Percentiles rank a stretch among this genome's conserved stretches.
These are phyloP conservation scores for Atherinomorus stipes DNA, from an alignment of 2,113 vertebrate genomes.

Conservation along the genomic window DNA sequence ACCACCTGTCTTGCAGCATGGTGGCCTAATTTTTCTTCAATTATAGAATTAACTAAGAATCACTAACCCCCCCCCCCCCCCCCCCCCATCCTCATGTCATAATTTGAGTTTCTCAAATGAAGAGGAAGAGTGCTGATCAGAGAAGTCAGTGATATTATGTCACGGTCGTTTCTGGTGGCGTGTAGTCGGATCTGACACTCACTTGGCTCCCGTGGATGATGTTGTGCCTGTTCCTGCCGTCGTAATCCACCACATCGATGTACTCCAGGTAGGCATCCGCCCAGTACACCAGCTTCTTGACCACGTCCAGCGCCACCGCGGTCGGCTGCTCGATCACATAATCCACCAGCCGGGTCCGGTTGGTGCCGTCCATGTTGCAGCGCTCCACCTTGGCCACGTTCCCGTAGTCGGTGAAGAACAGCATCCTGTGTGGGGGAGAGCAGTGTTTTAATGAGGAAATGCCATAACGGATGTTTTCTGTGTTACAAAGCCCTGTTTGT, in stretches of 20 bases:
- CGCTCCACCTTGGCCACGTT: slow-evolving; percentile 93
- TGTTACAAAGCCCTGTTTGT: no score
- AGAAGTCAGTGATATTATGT: slow-evolving; percentile 9
- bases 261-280: slow-evolving; percentile 94
- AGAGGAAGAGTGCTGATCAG: slow-evolving; percentile 19
- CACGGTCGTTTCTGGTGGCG: slow-evolving; percentile 15
- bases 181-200: slow-evolving; percentile 70
- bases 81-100: slow-evolving; percentile 27
- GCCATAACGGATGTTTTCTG: no score
- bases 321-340: slow-evolving; percentile 92
- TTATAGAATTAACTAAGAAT: slow-evolving; percentile 38
- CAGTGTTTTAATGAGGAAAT: slow-evolving; percentile 33
- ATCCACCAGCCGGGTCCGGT: slow-evolving; percentile 91
- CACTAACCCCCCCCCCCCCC: background rate
- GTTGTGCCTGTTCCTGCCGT: slow-evolving; percentile 90
- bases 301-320: slow-evolving; percentile 90
- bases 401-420: slow-evolving; percentile 98
- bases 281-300: slow-evolving; percentile 97
- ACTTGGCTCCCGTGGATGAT: slow-evolving; percentile 92
- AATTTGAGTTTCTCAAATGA: slow-evolving; percentile 32
- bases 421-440: slow-evolving; percentile 89
- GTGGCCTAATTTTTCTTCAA: slow-evolving; percentile 26
- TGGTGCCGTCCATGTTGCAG: slow-evolving; percentile 97
- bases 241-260: slow-evolving; percentile 95
- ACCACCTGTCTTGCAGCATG: slow-evolving; percentile 48